These are phyloP conservation scores for Meloidogyne floridensis DNA, from an alignment of 1,140 invertebrate species.

Conservation along the genomic window DNA sequence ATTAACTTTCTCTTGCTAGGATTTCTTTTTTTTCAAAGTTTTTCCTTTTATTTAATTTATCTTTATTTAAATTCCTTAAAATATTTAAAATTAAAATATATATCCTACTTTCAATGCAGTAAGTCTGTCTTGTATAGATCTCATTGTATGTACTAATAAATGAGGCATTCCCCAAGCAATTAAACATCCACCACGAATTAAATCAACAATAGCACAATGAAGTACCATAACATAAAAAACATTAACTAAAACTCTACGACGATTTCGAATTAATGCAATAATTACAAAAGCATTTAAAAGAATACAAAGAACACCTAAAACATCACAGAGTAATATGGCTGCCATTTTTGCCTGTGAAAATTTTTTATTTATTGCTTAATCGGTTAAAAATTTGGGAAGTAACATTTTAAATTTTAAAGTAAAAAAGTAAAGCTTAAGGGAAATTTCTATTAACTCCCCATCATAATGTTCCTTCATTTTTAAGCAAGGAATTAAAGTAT, in stretches of 20 bases:
- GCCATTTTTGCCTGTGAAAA: slow-evolving; percentile 39
- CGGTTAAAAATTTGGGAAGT: too few relatives aligned
- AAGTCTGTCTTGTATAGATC: slow-evolving; percentile 49
- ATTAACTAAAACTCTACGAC: slow-evolving; percentile 57
- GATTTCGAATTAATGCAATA: slow-evolving; percentile 53
- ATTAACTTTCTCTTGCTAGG: too few relatives aligned
- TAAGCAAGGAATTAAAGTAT: too few relatives aligned
- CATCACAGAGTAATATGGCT: slow-evolving; percentile 50
- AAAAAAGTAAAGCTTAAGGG: too few relatives aligned
- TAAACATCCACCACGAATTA: slow-evolving; percentile 60
- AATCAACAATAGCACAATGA: slow-evolving; percentile 63
- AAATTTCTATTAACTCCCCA: too few relatives aligned
- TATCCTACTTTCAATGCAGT: slow-evolving; percentile 50
- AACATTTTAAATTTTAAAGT: too few relatives aligned
- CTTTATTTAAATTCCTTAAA: neutral
- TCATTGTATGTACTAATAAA: slow-evolving; percentile 48
- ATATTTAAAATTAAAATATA: neutral
- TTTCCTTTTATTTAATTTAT: neutral
- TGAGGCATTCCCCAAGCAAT: slow-evolving; percentile 58
- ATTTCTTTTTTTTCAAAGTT: too few relatives aligned
- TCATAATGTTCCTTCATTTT: too few relatives aligned
- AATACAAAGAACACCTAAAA: slow-evolving; percentile 57
- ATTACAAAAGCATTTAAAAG: slow-evolving; percentile 60
- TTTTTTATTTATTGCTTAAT: neutral
- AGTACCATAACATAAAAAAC: slow-evolving; percentile 65